These are phyloP conservation scores for Apis florea DNA, from an alignment of 1,140 invertebrate genomes.

Conservation along the genomic window DNA sequence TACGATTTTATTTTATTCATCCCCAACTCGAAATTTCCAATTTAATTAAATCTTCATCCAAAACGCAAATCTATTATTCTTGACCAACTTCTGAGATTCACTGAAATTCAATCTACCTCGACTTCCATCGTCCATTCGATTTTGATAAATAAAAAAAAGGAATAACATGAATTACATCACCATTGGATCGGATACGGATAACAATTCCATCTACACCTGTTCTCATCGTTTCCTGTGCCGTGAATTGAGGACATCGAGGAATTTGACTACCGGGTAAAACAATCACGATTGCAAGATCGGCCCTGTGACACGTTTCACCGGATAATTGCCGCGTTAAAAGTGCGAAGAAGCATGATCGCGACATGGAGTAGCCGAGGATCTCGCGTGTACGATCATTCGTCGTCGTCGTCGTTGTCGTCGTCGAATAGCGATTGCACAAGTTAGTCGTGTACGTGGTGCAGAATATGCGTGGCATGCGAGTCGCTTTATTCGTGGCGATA, in stretches of 20 bases:
- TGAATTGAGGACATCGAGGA: neutral
- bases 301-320: neutral
- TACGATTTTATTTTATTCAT: too few species aligned
- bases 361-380: slow-evolving; percentile 10
- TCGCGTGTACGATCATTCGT: neutral
- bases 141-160: too few species aligned
- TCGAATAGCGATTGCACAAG: neutral
- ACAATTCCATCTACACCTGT: neutral
- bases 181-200: too few species aligned
- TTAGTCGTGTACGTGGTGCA: neutral
- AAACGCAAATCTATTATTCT: too few species aligned
- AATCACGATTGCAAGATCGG: slow-evolving; percentile 9
- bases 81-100: too few species aligned
- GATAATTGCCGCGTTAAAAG: slow-evolving; percentile 25
- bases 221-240: neutral
- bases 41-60: too few species aligned
- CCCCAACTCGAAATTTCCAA: too few species aligned
- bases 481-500: neutral
- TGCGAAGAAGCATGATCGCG: neutral
- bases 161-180: neutral
- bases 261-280: neutral
- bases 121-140: too few species aligned
- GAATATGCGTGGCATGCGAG: neutral
- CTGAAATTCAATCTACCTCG: too few species aligned
- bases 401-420: neutral